Evolutionary conservation across 2,113 vertebrate species (phyloP), one percentile per base, ranked within the genome.

Genomic region (Thalassarche chlororhynchos): DNA sequence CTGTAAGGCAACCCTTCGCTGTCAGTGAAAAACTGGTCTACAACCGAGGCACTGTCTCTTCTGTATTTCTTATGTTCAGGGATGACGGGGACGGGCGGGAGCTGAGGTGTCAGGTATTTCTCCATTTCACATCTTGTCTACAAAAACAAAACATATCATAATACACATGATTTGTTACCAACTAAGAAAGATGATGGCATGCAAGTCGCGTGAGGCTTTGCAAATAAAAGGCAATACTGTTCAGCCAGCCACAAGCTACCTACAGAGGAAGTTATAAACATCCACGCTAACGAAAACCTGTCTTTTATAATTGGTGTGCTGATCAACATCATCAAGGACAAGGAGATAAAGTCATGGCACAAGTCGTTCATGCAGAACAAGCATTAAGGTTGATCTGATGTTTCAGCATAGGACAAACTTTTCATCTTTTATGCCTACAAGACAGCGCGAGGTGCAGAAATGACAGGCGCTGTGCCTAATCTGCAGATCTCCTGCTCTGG

Each of bases 61-160:
- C 98, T 98, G 96, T 99, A 98, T 68, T 99, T 99, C 97, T 99
- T 99, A 74, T 99, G 98, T 49, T 99, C 99, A 12, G 98, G 91
- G 69, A 98, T 94, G 74, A 98, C 94, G 0, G 98, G 79, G 70
- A 99, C 98, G 4, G 98, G 98, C 3, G 98, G 98, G 81, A 98
- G 98, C 88, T 99, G 99, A 46, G 98, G 98, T 21, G 98, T 89
- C 95, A 99, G 97, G 96, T 99, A 99, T 95, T 99, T 99, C 93
- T 99, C 99, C 99, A 99, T 99, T 98, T 99, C 99, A 95, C 99
- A 99, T 98, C 99, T 99, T 3, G 98, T 99, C 99, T 99, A 93
- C 54, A 97, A 95, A 86, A 88, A 58, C 95, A 78, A 90, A 93
- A 84, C 90, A 92, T 42, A 47, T 19, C 75, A 88, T 86, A 91